phyloP scores from a whole-genome alignment of 2,113 vertebrate species.

The Mastomys natalensis region DNA sequence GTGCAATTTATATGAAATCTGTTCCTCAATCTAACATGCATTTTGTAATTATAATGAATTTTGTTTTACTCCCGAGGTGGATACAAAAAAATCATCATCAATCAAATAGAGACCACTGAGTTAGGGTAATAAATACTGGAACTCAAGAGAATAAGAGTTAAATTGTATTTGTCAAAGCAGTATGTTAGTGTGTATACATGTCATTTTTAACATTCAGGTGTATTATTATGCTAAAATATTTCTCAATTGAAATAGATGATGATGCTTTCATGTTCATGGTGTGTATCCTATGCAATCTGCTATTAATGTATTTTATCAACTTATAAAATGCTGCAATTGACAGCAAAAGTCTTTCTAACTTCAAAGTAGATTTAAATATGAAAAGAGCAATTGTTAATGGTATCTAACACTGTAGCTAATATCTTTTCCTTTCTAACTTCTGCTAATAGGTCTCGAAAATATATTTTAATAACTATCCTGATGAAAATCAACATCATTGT shows the following conservation, averaged over 20 bases:
- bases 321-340: constrained; percentile 62
- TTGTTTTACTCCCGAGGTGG: constrained; percentile 76
- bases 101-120: constrained; percentile 79
- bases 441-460: constrained; percentile 46
- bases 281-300: background rate
- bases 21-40: constrained; percentile 8
- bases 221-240: constrained; percentile 57
- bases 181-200: constrained; percentile 75
- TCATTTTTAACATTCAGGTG: constrained; percentile 81
- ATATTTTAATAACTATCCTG: constrained; percentile 46
- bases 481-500: constrained; percentile 23
- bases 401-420: constrained; percentile 50
- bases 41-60: constrained; percentile 68
- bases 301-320: constrained; percentile 67
- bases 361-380: constrained; percentile 54
- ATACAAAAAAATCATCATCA: constrained; percentile 77
- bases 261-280: constrained; percentile 61
- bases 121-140: constrained; percentile 79
- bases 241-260: constrained; percentile 68
- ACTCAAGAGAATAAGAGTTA: constrained; percentile 74
- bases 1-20: constrained; percentile 31
- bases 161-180: constrained; percentile 86
- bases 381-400: constrained; percentile 67
- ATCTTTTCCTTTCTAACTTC: constrained; percentile 60
- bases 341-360: constrained; percentile 73